phyloP scores from a whole-genome alignment of 2,888 invertebrate genomes.

The Plebejus melissa region DNA sequence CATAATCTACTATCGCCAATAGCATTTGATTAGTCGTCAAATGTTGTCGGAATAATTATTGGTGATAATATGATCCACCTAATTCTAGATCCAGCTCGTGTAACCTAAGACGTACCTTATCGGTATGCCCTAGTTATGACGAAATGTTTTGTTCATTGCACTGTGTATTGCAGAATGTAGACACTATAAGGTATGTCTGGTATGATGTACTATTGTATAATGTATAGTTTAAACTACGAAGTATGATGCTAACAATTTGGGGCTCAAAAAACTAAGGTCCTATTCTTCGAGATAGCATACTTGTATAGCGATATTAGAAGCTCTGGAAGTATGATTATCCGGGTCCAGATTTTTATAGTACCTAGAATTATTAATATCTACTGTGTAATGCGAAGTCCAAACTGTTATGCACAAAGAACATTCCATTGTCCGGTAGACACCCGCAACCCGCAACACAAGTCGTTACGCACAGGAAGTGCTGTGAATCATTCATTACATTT shows the following conservation, averaged over 20 bases:
- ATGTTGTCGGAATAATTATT: neutral
- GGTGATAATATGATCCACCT: conserved; percentile 2
- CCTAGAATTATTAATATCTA: too few relatives aligned
- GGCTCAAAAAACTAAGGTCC: too few relatives aligned
- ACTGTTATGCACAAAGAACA: conserved; percentile 13
- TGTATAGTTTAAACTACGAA: neutral
- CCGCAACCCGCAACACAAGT: neutral
- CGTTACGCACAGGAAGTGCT: neutral
- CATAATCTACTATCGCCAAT: conserved; percentile 1
- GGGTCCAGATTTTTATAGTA: neutral
- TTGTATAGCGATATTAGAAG: too few relatives aligned
- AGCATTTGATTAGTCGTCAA: neutral
- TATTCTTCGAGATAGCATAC: too few relatives aligned
- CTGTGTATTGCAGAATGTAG: neutral
- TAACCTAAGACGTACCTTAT: conserved; percentile 7
- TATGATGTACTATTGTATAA: neutral
- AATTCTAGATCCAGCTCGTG: neutral
- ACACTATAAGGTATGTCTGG: neutral
- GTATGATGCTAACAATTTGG: too few relatives aligned
- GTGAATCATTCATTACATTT: conserved; percentile 14
- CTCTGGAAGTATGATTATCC: too few relatives aligned
- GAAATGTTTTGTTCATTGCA: conserved; percentile 12
- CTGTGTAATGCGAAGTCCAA: neutral
- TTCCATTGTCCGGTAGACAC: neutral
- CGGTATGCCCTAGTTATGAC: neutral